These are phyloP conservation scores for Stenoptilia bipunctidactyla DNA, from an alignment of 2,888 invertebrate genomes.

Conservation along the genomic window DNA sequence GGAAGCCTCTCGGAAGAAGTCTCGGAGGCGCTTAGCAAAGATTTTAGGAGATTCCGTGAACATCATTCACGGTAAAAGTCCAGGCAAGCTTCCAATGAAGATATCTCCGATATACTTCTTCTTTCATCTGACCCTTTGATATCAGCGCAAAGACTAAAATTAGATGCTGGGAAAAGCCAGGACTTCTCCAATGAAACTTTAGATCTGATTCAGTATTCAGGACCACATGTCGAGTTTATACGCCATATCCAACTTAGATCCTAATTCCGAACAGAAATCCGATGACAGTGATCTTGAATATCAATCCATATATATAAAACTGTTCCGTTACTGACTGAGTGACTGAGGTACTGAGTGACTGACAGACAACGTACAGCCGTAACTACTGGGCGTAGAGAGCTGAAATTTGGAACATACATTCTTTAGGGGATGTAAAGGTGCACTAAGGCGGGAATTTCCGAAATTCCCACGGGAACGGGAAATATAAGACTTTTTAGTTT, in stretches of 20 bases:
- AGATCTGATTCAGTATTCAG: not conserved
- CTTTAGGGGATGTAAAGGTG: too few relatives aligned
- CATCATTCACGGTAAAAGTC: conserved; percentile 1
- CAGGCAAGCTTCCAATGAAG: conserved; percentile 6
- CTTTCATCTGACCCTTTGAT: conserved; percentile 12
- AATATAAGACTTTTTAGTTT: too few relatives aligned
- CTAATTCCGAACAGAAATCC: not conserved
- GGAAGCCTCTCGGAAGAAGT: conserved; percentile 11
- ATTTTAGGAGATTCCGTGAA: conserved; percentile 1
- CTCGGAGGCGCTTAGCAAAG: conserved; percentile 10
- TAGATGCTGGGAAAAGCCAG: not conserved
- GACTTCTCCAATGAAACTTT: conserved; percentile 3
- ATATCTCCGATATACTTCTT: conserved; percentile 9
- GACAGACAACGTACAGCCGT: too few relatives aligned
- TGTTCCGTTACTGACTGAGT: too few relatives aligned
- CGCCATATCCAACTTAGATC: not conserved
- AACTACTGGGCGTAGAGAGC: too few relatives aligned
- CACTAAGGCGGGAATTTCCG: too few relatives aligned
- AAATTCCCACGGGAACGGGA: too few relatives aligned
- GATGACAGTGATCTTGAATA: not conserved
- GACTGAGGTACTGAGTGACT: too few relatives aligned
- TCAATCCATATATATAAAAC: too few relatives aligned
- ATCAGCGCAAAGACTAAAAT: too few relatives aligned
- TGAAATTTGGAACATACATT: too few relatives aligned
- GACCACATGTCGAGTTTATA: not conserved